A percentile compares a stretch with the other conserved stretches of the same genome.
Conservation (phyloP, 2,797 vertebrate genomes). For the Sebastolobus altivelis region DNA sequence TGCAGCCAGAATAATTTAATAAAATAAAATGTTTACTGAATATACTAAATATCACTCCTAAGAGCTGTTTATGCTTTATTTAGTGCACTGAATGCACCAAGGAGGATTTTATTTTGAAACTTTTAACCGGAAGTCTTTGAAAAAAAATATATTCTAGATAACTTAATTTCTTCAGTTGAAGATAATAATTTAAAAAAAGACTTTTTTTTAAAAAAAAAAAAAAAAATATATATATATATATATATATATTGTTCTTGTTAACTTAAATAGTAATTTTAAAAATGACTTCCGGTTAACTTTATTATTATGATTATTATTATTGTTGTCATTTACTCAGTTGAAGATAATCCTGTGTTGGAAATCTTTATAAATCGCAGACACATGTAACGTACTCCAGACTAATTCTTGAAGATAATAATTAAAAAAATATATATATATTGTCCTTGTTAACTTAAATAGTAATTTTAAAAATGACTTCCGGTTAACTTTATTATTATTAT, state of each 20-base stretch:
- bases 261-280: no score
- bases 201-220: no score
- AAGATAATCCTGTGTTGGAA: background rate
- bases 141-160: background rate
- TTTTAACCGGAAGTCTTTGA: background rate
- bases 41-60: background rate
- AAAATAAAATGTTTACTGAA: background rate
- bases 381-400: accelerated
- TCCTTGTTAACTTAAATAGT: no score
- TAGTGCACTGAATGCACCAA: accelerated
- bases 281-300: no score
- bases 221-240: no score
- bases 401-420: background rate
- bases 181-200: background rate
- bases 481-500: no score
- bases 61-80: background rate
- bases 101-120: slow-evolving; percentile 47
- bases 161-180: background rate
- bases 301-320: no score
- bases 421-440: background rate
- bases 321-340: no score
- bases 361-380: background rate
- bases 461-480: no score
- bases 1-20: background rate
- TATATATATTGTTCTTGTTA: no score